Evolutionary conservation across 2,797 vertebrate species (phyloP).

Genomic region (Periparus ater): DNA sequence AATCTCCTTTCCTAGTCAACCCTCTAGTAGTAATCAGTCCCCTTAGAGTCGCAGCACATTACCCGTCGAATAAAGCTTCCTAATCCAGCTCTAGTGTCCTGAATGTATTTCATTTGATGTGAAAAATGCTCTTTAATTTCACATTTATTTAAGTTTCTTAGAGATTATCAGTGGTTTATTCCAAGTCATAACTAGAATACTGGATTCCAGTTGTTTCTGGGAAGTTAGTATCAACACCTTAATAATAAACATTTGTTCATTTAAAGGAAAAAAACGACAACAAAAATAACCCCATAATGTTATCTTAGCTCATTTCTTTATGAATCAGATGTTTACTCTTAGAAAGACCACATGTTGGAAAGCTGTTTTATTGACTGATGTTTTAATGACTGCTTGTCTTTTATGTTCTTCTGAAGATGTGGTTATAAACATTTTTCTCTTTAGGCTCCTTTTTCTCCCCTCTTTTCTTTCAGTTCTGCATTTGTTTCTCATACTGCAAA

Average conservation of each 20-base stretch:
- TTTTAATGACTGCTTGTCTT: not conserved
- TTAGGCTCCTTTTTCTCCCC: not conserved
- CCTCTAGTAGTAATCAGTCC: not conserved
- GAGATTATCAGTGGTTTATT: not conserved
- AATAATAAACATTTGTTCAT: not conserved
- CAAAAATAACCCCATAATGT: not conserved
- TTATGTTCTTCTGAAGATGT: not conserved
- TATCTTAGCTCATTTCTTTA: conserved; percentile 8
- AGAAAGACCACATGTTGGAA: not conserved
- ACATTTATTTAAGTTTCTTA: not conserved
- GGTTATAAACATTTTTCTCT: conserved; percentile 26
- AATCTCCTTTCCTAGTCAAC: not conserved
- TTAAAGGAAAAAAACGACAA: not conserved
- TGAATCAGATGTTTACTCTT: not conserved
- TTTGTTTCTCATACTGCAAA: conserved; percentile 41
- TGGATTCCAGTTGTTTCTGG: not conserved
- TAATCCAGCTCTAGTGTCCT: conserved; percentile 3
- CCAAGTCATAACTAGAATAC: not conserved
- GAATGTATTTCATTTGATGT: conserved; percentile 1
- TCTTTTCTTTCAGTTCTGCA: conserved; percentile 20
- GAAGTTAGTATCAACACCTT: not conserved
- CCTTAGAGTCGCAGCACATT: not conserved
- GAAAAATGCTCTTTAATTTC: conserved; percentile 20
- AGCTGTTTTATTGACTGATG: not conserved
- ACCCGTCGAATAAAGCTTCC: conserved; percentile 16